phyloP scores from a whole-genome alignment of 1,140 invertebrate genomes.

The Aphaenogaster floridana region DNA sequence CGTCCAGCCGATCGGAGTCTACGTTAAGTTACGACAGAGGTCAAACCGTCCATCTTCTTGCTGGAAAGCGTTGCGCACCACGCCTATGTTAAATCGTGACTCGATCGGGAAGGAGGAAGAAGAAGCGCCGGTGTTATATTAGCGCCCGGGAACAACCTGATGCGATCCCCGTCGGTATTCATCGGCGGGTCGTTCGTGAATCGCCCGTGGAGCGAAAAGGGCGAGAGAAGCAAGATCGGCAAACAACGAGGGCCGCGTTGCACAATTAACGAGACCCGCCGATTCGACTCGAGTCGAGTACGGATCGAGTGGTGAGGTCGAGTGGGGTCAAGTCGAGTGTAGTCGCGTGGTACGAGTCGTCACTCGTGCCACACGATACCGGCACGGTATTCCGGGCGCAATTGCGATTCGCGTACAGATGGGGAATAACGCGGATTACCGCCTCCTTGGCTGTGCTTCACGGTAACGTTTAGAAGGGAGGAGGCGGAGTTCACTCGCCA shows the following conservation, averaged over 20 bases:
- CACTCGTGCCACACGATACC: constrained; percentile 41
- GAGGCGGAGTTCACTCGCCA: constrained; percentile 25
- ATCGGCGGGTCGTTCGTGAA: constrained; percentile 72
- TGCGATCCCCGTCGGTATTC: constrained; percentile 69
- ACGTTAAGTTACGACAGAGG: constrained; percentile 73
- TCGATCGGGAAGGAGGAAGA: constrained; percentile 76
- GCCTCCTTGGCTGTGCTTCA: neutral
- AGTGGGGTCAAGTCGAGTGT: constrained; percentile 61
- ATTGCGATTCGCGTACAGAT: constrained; percentile 30
- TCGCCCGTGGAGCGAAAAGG: constrained; percentile 66
- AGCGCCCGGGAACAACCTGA: constrained; percentile 72
- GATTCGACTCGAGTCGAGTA: constrained; percentile 56
- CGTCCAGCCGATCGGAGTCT: constrained; percentile 55
- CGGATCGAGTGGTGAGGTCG: constrained; percentile 46
- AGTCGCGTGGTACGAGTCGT: constrained; percentile 57
- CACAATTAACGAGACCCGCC: constrained; percentile 72
- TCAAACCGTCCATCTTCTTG: constrained; percentile 80
- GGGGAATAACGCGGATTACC: constrained; percentile 9
- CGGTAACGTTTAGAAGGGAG: neutral
- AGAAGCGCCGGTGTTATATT: constrained; percentile 71
- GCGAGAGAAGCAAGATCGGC: constrained; percentile 67
- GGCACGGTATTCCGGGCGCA: constrained; percentile 19
- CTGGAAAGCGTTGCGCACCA: constrained; percentile 73
- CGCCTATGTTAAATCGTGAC: constrained; percentile 83
- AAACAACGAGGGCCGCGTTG: constrained; percentile 68